phyloP scores from a whole-genome alignment of 2,113 vertebrate genomes.

The Paralichthys olivaceus region DNA sequence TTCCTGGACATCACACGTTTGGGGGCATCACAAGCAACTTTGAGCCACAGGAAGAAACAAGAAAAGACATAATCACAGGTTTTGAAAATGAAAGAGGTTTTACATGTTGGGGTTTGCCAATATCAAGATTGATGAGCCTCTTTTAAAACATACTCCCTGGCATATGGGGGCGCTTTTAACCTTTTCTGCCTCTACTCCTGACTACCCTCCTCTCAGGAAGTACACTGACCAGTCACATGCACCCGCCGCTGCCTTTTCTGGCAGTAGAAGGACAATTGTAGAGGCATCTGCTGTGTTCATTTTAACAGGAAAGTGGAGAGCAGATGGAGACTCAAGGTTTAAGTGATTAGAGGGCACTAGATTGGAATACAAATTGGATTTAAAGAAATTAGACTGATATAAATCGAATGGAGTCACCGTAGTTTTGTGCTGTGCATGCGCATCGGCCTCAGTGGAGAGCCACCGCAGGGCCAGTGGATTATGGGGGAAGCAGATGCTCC shows the following conservation, averaged over 20 bases:
- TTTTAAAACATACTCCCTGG: constrained; percentile 27
- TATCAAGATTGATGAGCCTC: constrained; percentile 43
- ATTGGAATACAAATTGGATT: constrained; percentile 99
- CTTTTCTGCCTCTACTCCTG: constrained; percentile 54
- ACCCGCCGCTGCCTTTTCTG: constrained; percentile 86
- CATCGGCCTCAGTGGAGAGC: constrained; percentile 73
- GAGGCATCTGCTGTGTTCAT: constrained; percentile 94
- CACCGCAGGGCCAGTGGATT: constrained; percentile 89
- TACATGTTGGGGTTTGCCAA: not conserved
- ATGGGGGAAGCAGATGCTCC: constrained; percentile 95
- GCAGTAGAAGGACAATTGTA: constrained; percentile 89
- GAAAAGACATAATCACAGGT: constrained; percentile 7
- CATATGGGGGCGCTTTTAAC: constrained; percentile 52
- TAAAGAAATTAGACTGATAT: constrained; percentile 98
- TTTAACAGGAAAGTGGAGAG: constrained; percentile 80
- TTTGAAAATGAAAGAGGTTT: constrained; percentile 19
- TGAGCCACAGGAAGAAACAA: not conserved
- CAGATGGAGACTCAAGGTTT: constrained; percentile 98
- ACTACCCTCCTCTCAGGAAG: constrained; percentile 77
- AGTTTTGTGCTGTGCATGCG: constrained; percentile 80
- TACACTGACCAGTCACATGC: constrained; percentile 72
- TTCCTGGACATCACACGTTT: constrained; percentile 10
- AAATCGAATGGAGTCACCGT: constrained; percentile 95
- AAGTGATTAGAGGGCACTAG: constrained; percentile 98
- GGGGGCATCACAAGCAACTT: not conserved